Evolutionary conservation across 2,113 vertebrate genomes (phyloP).

Genomic region (Sciurus niger): DNA sequence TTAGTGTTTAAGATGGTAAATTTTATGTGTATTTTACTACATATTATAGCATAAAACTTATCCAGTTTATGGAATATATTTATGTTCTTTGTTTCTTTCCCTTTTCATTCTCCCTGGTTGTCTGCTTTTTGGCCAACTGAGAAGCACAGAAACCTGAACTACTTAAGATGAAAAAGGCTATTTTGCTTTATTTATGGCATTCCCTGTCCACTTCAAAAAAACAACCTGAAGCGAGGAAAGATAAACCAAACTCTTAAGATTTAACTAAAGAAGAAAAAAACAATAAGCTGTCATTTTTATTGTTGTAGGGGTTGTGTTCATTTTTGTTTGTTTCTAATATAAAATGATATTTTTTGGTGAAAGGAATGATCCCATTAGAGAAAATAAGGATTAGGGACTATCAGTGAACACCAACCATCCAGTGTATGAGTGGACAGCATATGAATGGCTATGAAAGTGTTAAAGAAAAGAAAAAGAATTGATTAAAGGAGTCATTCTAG

Average conservation of each 20-base stretch:
- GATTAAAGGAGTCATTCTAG: neutral
- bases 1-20: neutral
- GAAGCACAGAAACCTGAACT: neutral
- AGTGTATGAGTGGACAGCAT: neutral
- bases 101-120: neutral
- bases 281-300: neutral
- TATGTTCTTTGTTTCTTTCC: neutral
- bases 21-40: neutral
- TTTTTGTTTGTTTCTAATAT: conserved; percentile 43
- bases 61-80: neutral
- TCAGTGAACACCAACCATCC: neutral
- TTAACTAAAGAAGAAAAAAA: neutral
- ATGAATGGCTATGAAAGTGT: neutral
- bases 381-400: neutral
- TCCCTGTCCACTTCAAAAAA: conserved; percentile 8
- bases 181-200: neutral
- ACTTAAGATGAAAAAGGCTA: neutral
- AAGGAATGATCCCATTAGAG: neutral
- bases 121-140: neutral
- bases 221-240: neutral
- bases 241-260: neutral
- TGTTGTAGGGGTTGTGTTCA: neutral
- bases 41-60: neutral
- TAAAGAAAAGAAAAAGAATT: neutral
- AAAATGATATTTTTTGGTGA: neutral